Evolutionary conservation across 2,797 vertebrate genomes (phyloP).

Genomic region (Chrysocyon brachyurus): DNA sequence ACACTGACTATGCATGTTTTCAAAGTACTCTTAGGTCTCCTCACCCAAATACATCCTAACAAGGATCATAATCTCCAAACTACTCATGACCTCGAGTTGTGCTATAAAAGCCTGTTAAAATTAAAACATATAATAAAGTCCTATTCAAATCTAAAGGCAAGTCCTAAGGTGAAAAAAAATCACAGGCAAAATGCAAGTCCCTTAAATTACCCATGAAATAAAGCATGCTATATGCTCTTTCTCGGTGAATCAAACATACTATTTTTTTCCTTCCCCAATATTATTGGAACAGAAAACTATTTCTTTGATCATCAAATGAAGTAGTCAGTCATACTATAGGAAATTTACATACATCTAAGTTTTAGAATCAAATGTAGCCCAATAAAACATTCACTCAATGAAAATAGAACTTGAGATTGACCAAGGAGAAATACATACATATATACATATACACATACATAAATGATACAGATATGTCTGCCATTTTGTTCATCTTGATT

Average conservation of each 20-base stretch:
- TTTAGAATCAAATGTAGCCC: slow-evolving; percentile 35
- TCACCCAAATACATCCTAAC: not conserved
- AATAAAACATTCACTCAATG: not conserved
- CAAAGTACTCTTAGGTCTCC: not conserved
- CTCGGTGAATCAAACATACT: not conserved
- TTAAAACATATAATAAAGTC: slow-evolving; percentile 34
- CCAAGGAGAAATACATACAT: not conserved
- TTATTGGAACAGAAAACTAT: slow-evolving; percentile 41
- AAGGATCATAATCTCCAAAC: not conserved
- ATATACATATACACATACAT: not conserved
- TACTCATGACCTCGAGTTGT: not conserved
- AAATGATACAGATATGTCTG: not conserved
- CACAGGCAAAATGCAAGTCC: slow-evolving; percentile 24
- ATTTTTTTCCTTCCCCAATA: not conserved
- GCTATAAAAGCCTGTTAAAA: not conserved
- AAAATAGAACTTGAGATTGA: slow-evolving; percentile 51
- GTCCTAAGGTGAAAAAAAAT: not conserved
- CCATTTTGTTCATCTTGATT: not conserved
- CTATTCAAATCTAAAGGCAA: slow-evolving; percentile 49
- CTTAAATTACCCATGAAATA: not conserved
- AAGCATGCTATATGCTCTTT: not conserved
- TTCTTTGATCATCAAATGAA: slow-evolving; percentile 29
- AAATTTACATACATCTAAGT: slow-evolving; percentile 55
- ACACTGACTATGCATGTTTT: not conserved
- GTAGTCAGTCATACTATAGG: not conserved